Evolutionary conservation across 1,140 invertebrate species (phyloP), one percentile per base, ranked within the genome.

Genomic region (Sesamia nonagrioides): DNA sequence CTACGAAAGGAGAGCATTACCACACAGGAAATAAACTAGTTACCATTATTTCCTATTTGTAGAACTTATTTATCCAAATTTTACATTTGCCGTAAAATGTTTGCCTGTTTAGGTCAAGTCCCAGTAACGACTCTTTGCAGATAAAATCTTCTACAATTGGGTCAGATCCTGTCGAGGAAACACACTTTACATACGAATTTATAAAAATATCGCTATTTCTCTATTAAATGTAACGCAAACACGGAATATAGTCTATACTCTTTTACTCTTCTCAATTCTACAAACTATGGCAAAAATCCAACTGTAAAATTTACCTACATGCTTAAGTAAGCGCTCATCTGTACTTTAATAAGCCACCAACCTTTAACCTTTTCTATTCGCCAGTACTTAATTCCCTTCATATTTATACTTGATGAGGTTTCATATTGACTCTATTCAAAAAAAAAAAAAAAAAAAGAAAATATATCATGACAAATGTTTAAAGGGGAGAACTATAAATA

Each of bases 81-180:
- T 18, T 18, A 40, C n/a, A n/a, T n/a, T n/a, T n/a, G n/a, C n/a
- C n/a, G 8, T 48, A 68, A 61, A 61, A 6, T 37, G 2, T 35
- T 45, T 68, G 35, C 48, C 27, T 17, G 48, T 48, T 68, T 68
- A 68, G 42, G 40, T 18, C 18, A 61, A 61, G 33, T 35, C 58
- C 13, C 42, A 48, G 18, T 68, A 45, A 48, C 18, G 4, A 15
- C 63, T 13, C 11, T 71, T 71, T 54, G n/a, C 33, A 54, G 37
- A 54, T 71, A 71, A 71, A 71, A 71, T 71, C 68, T 71, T 54
- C 18, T 54, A 37, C 68, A 71, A 71, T 71, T 71, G 33, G 68
- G 68, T 71, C 68, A 71, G 50, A 71, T 71, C 50, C 54, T 71
- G 48, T 54, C 33, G 37, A 54, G 50, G 15, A 2, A 4, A 52